Evolutionary conservation across 1,140 invertebrate species (phyloP).

Genomic region (Theocolax elegans): DNA sequence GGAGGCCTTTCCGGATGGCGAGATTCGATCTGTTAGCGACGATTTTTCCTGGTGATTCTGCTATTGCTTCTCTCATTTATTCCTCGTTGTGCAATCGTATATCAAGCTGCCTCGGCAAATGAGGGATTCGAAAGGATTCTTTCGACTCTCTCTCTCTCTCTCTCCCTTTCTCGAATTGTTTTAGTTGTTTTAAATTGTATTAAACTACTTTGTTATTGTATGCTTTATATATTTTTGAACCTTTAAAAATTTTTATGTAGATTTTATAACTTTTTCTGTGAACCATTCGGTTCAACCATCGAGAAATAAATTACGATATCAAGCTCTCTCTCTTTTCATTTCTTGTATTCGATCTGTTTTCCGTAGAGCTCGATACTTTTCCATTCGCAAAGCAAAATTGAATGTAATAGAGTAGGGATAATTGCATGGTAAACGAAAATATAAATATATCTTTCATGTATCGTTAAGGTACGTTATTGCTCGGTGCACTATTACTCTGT

Average conservation of each 20-base stretch:
- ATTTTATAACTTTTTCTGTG: too few relatives aligned
- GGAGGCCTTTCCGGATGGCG: not conserved
- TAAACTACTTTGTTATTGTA: too few relatives aligned
- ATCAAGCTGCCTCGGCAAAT: not conserved
- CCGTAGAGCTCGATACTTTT: not conserved
- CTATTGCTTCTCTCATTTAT: slow-evolving; percentile 8
- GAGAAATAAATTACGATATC: too few relatives aligned
- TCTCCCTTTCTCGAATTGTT: not conserved
- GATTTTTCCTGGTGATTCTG: too few relatives aligned
- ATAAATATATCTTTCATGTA: not conserved
- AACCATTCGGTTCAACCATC: too few relatives aligned
- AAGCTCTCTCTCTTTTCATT: not conserved
- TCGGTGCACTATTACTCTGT: too few relatives aligned
- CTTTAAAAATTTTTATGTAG: too few relatives aligned
- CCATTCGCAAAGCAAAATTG: not conserved
- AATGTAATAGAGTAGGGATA: not conserved
- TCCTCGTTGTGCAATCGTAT: slow-evolving; percentile 10
- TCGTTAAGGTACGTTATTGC: not conserved
- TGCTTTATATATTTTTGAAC: too few relatives aligned
- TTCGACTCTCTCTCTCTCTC: not conserved
- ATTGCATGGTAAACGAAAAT: slow-evolving; percentile 1
- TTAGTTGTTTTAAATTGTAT: too few relatives aligned
- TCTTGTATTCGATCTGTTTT: not conserved
- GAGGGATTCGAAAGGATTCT: slow-evolving; percentile 28
- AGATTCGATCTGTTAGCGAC: not conserved